Evolutionary conservation across 2,888 invertebrate genomes (phyloP).

Genomic region (Clunio marinus): DNA sequence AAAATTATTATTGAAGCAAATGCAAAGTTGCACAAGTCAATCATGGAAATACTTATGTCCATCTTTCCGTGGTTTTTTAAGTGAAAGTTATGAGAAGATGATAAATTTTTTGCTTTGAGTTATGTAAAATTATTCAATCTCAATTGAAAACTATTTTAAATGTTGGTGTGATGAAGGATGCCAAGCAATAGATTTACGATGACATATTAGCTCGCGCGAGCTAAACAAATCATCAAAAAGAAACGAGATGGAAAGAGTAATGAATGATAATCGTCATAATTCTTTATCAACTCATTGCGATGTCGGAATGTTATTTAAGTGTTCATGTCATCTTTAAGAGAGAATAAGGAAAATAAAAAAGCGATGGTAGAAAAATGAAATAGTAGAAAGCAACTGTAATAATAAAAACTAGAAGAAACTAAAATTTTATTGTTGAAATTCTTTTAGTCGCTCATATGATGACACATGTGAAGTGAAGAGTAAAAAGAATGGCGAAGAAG

Average conservation of each 20-base stretch:
- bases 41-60: not conserved
- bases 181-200: not conserved
- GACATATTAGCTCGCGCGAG: constrained; percentile 6
- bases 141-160: not conserved
- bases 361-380: too few species aligned
- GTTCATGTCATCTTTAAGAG: too few species aligned
- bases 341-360: too few species aligned
- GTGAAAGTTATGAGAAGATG: too few species aligned
- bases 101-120: too few species aligned
- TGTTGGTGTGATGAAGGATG: not conserved
- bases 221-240: not conserved
- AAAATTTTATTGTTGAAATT: too few species aligned
- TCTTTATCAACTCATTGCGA: not conserved
- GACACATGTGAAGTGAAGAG: too few species aligned
- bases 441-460: too few species aligned
- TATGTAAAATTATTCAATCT: not conserved
- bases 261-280: constrained; percentile 25
- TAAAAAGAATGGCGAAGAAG: too few species aligned
- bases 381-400: too few species aligned
- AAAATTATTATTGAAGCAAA: not conserved
- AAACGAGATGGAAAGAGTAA: constrained; percentile 1
- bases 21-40: not conserved
- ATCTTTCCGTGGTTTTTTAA: not conserved
- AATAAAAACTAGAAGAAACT: too few species aligned
- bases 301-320: too few species aligned